A percentile compares a stretch with the other conserved stretches of the same genome.
Conservation (phyloP, 2,888 invertebrate genomes). For the Orgyia antiqua region DNA sequence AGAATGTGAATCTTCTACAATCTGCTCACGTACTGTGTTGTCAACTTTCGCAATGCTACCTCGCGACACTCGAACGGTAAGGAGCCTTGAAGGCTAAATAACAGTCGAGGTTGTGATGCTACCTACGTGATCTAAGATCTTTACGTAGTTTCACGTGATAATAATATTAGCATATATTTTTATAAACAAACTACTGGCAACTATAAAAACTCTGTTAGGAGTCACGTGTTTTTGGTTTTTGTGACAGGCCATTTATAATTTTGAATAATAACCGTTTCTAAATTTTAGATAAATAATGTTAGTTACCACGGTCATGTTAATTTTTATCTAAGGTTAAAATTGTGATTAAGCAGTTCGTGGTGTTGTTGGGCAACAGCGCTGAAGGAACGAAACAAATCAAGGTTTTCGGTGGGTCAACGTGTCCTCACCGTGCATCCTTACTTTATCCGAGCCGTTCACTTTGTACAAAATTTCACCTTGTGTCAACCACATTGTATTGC, state of each 20-base stretch:
- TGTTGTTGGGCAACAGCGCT: slow-evolving; percentile 37
- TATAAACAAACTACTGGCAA: slow-evolving; percentile 1
- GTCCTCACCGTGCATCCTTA: slow-evolving; percentile 53
- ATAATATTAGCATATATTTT: slow-evolving; percentile 1
- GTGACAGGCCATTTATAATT: not conserved
- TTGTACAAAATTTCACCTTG: slow-evolving; percentile 64
- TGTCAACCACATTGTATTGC: slow-evolving; percentile 51
- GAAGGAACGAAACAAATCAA: slow-evolving; percentile 40
- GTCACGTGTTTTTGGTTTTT: not conserved
- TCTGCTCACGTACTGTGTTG: slow-evolving; percentile 64
- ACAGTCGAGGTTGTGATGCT: slow-evolving; percentile 46
- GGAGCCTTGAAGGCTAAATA: slow-evolving; percentile 64
- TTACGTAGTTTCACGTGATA: slow-evolving; percentile 15
- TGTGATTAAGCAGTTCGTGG: slow-evolving; percentile 26
- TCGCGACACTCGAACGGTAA: slow-evolving; percentile 62
- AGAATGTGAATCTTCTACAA: slow-evolving; percentile 55
- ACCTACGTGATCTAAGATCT: slow-evolving; percentile 38
- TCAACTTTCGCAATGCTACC: slow-evolving; percentile 75
- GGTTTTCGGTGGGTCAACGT: slow-evolving; percentile 44
- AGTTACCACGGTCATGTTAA: slow-evolving; percentile 23
- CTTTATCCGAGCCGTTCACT: slow-evolving; percentile 57
- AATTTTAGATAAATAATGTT: slow-evolving; percentile 16
- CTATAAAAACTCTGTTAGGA: slow-evolving; percentile 6
- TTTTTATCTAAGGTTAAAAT: slow-evolving; percentile 25
- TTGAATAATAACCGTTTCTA: not conserved